Conservation (phyloP, 2,797 vertebrate species). For the Chloroceryle amazona region DNA sequence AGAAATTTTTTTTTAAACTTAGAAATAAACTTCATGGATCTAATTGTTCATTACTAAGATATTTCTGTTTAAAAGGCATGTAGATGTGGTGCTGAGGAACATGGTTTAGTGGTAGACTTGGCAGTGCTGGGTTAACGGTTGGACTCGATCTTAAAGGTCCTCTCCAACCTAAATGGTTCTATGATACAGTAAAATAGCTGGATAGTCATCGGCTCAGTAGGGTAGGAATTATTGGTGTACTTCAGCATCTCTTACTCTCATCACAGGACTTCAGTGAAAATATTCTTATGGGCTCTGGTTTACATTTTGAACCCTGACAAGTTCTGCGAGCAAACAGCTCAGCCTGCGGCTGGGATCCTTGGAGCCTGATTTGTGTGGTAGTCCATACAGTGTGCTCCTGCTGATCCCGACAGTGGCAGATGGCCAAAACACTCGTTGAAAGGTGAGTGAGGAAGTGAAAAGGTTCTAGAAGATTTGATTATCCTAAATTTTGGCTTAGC, state of each 20-base stretch:
- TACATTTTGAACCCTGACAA: neutral
- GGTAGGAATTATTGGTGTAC: neutral
- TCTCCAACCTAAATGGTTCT: neutral
- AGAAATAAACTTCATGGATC: neutral
- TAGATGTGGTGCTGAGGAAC: neutral
- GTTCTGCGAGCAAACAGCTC: neutral
- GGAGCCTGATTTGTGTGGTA: neutral
- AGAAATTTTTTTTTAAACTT: neutral
- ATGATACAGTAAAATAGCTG: neutral
- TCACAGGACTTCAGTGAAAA: neutral
- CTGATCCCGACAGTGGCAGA: accelerated
- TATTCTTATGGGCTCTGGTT: neutral
- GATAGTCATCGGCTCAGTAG: neutral
- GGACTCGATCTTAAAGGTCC: neutral
- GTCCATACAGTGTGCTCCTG: accelerated
- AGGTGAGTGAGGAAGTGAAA: neutral
- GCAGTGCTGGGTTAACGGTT: neutral
- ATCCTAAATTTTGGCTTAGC: neutral
- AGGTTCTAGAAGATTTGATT: neutral
- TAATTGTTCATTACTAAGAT: neutral
- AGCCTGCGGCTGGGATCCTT: accelerated
- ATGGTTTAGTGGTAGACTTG: neutral
- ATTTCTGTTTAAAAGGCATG: neutral
- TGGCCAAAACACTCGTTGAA: neutral
- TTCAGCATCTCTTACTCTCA: neutral